Evolutionary conservation across 2,888 invertebrate genomes (phyloP).

Genomic region (Trachelus stipa): DNA sequence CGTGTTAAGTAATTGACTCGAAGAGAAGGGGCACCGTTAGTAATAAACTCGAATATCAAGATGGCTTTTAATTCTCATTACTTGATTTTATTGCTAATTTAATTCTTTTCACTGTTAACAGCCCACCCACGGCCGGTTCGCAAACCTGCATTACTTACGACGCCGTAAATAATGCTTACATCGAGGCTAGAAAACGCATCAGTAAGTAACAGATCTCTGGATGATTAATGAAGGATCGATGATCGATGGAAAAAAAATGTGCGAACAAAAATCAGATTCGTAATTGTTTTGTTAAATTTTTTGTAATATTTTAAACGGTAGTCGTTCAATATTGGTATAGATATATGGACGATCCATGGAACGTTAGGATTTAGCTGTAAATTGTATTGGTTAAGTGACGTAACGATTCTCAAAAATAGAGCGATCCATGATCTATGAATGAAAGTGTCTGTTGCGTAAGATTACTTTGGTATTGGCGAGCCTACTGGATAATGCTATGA

Average conservation of each 20-base stretch:
- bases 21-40: constrained; percentile 1
- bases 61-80: constrained; percentile 27
- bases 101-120: constrained; percentile 52
- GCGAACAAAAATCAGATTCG: background rate
- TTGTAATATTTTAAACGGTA: background rate
- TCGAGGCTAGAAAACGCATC: constrained; percentile 87
- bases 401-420: background rate
- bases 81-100: constrained; percentile 8
- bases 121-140: constrained; percentile 69
- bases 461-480: background rate
- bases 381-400: background rate
- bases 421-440: background rate
- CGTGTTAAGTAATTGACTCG: constrained; percentile 35
- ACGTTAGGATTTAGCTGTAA: no score
- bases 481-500: background rate
- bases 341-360: no score
- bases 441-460: background rate
- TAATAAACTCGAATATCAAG: constrained; percentile 14
- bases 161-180: constrained; percentile 88
- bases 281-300: background rate
- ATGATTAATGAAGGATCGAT: constrained; percentile 11
- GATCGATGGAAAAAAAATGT: background rate
- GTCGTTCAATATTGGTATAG: background rate
- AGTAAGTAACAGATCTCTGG: constrained; percentile 73
- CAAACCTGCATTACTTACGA: constrained; percentile 90